Conservation (phyloP, 2,113 vertebrate genomes). For the Sylvietta virens region DNA sequence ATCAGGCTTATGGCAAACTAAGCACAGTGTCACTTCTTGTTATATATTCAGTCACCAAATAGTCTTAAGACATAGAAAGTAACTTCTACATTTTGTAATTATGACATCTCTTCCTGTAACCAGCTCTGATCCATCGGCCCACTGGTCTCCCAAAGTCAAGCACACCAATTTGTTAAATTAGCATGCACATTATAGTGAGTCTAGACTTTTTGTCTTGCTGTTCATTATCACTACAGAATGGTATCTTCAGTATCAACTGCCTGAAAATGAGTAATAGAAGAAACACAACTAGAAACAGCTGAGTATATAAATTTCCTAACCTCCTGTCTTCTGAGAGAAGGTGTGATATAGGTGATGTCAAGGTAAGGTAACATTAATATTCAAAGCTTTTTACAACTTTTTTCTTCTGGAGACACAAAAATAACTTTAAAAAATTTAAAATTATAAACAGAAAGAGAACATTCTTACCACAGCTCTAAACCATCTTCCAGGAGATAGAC, state of each 20-base stretch:
- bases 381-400: background rate
- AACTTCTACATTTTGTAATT: background rate
- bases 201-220: background rate
- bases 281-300: background rate
- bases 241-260: background rate
- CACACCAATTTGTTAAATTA: background rate
- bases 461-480: conserved; percentile 91
- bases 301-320: background rate
- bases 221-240: background rate
- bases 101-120: background rate
- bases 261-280: background rate
- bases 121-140: background rate
- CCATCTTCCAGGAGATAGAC: conserved; percentile 98
- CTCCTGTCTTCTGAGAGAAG: background rate
- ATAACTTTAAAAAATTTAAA: background rate
- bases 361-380: background rate
- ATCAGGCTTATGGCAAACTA: background rate
- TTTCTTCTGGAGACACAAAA: background rate
- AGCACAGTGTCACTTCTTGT: background rate
- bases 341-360: background rate
- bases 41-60: background rate
- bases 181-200: rapidly evolving
- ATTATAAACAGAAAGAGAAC: background rate
- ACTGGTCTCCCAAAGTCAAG: background rate
- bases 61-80: background rate